Evolutionary conservation across 2,113 vertebrate species (phyloP).

Genomic region (Antennarius striatus): DNA sequence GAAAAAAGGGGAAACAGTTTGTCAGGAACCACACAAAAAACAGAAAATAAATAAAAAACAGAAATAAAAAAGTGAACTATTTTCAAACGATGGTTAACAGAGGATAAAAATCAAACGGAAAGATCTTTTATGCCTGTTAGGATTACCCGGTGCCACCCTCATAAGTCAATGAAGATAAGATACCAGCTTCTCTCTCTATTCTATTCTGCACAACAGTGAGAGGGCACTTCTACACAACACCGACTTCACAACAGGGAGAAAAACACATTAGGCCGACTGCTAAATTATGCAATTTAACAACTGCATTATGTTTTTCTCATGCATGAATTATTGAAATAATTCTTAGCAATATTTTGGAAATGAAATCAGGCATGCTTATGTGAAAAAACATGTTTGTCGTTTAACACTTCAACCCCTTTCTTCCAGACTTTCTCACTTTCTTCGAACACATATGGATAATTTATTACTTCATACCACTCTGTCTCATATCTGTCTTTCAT

Average conservation of each 20-base stretch:
- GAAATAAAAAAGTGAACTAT: conserved; percentile 54
- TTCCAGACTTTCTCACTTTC: no score
- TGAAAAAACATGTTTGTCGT: no score
- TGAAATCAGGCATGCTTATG: no score
- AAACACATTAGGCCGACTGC: conserved; percentile 1
- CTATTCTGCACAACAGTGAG: not conserved
- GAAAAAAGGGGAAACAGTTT: conserved; percentile 53
- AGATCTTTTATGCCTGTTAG: conserved; percentile 36
- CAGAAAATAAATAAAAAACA: conserved; percentile 12
- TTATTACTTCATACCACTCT: no score
- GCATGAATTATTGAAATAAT: not conserved
- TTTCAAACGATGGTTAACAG: conserved; percentile 19
- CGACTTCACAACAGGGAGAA: conserved; percentile 2
- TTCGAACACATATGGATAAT: no score
- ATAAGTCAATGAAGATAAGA: conserved; percentile 31
- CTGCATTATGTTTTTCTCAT: not conserved
- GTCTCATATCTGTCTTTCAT: no score
- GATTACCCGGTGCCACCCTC: conserved; percentile 25
- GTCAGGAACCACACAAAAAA: conserved; percentile 52
- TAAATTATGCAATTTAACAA: not conserved
- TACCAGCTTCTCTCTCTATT: conserved; percentile 7
- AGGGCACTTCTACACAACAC: conserved; percentile 4
- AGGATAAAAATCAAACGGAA: conserved; percentile 31
- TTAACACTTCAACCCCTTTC: no score
- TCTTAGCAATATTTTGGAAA: no score